phyloP scores from a whole-genome alignment of 2,797 vertebrate genomes.

The Molossus alvarezi region DNA sequence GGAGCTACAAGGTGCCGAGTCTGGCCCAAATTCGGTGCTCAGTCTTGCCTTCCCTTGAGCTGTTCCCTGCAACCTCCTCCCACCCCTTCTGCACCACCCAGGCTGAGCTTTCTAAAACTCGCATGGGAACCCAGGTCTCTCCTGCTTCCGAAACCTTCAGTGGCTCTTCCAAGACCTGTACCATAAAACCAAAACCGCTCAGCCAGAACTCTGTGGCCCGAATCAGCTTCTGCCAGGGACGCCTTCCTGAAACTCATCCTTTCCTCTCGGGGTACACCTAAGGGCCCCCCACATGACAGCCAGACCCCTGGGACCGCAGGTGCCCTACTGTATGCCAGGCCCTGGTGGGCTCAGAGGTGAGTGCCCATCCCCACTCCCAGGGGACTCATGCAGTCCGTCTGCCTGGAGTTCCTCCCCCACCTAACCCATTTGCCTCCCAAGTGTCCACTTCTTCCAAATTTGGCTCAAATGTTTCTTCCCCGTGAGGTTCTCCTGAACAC shows the following conservation, averaged over 20 bases:
- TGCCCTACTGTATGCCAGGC: neutral
- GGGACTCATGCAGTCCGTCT: neutral
- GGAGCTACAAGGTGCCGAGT: neutral
- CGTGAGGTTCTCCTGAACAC: neutral
- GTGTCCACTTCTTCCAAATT: neutral
- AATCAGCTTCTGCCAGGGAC: neutral
- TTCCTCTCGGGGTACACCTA: neutral
- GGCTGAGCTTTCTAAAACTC: neutral
- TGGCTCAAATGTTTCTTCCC: neutral
- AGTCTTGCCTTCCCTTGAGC: neutral
- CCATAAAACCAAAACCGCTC: neutral
- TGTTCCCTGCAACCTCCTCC: neutral
- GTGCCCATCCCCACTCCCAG: too few species aligned
- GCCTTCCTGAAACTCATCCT: neutral
- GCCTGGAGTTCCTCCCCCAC: neutral
- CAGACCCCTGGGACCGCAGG: neutral
- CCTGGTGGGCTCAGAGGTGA: neutral
- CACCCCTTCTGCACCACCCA: rapidly evolving
- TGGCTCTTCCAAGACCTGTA: neutral
- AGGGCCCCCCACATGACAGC: neutral
- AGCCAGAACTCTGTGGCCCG: rapidly evolving
- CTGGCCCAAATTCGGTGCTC: neutral
- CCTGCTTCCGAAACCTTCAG: neutral
- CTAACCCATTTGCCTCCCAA: neutral
- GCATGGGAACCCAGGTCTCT: neutral